Evolutionary conservation across 2,888 invertebrate genomes (phyloP).

Genomic region (Lasioglossum oenotherae): DNA sequence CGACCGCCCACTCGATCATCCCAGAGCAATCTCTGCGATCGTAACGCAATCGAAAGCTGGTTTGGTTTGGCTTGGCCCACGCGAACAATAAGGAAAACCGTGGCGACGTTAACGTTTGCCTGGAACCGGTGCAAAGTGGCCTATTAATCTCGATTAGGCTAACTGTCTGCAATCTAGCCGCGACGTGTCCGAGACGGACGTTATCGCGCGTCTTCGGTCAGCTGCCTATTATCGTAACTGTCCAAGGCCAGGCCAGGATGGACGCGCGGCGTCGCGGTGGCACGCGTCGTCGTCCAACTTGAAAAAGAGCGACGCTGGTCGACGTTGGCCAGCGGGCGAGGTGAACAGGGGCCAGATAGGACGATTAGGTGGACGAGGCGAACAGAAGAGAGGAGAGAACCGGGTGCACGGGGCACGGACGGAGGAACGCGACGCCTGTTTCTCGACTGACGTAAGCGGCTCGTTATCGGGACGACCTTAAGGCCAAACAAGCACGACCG

Average conservation of each 20-base stretch:
- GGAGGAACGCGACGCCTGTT: slow-evolving; percentile 32
- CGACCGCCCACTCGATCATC: slow-evolving; percentile 10
- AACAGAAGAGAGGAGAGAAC: slow-evolving; percentile 17
- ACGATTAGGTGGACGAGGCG: slow-evolving; percentile 34
- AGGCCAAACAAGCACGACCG: slow-evolving; percentile 62
- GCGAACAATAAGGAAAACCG: background rate
- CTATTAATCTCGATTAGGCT: slow-evolving; percentile 57
- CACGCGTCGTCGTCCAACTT: background rate
- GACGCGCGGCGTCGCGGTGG: slow-evolving; percentile 17
- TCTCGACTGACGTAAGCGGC: slow-evolving; percentile 58
- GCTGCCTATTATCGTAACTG: slow-evolving; percentile 67
- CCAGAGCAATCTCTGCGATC: slow-evolving; percentile 13
- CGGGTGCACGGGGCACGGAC: background rate
- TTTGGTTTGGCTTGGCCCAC: background rate
- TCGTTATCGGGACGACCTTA: slow-evolving; percentile 66
- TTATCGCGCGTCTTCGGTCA: slow-evolving; percentile 55
- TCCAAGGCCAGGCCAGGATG: slow-evolving; percentile 58
- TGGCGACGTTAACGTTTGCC: background rate
- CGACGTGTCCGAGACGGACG: slow-evolving; percentile 38
- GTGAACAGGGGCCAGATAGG: slow-evolving; percentile 43
- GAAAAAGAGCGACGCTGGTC: background rate
- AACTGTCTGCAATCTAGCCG: slow-evolving; percentile 47
- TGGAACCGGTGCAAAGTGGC: slow-evolving; percentile 30
- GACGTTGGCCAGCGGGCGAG: slow-evolving; percentile 24
- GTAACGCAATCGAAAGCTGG: background rate